Evolutionary conservation across 2,797 vertebrate genomes (phyloP).

Genomic region (Champsocephalus esox): DNA sequence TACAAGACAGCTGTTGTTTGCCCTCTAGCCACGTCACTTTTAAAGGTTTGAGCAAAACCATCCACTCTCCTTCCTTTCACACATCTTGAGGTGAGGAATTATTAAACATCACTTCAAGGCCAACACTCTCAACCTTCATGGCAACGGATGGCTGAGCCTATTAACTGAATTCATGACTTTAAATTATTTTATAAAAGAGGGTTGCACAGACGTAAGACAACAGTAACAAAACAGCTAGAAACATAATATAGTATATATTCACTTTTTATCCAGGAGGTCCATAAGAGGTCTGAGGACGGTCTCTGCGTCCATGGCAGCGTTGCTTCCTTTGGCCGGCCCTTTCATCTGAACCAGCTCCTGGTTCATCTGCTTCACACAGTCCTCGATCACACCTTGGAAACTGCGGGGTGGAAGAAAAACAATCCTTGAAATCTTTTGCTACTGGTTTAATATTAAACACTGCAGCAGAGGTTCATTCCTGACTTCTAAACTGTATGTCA

Average conservation of each 20-base stretch:
- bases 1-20: background rate
- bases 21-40: no score
- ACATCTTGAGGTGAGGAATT: background rate
- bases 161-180: constrained; percentile 9
- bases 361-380: constrained; percentile 96
- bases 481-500: no score
- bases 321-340: constrained; percentile 88
- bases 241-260: constrained; percentile 54
- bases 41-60: background rate
- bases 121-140: background rate
- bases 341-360: constrained; percentile 94
- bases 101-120: background rate
- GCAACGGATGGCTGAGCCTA: background rate
- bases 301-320: constrained; percentile 92
- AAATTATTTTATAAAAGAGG: background rate
- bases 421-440: constrained; percentile 2
- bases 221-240: background rate
- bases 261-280: constrained; percentile 99
- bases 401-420: constrained; percentile 75
- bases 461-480: background rate
- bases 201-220: background rate
- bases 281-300: constrained; percentile 94
- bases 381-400: constrained; percentile 93
- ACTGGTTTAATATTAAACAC: background rate
- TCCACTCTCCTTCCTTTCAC: background rate